Conservation (phyloP, 2,797 vertebrate genomes). For the Sebastes itinus region DNA sequence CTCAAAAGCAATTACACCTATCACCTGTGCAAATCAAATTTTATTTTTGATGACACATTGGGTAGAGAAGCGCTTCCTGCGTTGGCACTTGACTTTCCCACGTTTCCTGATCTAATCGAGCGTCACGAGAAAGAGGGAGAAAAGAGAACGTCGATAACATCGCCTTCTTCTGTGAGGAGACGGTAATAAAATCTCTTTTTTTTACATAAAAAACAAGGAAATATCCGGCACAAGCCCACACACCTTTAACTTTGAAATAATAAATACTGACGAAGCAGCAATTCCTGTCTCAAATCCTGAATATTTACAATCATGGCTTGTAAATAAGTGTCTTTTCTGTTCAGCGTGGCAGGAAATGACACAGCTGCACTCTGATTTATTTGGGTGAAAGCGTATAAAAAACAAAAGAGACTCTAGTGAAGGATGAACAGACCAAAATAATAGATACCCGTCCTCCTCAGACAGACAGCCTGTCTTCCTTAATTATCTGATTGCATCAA, state of each 20-base stretch:
- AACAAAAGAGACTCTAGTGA: not conserved
- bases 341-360: not conserved
- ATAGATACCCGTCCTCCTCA: not conserved
- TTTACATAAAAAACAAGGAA: not conserved
- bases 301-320: not conserved
- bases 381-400: not conserved
- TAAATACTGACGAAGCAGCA: not conserved
- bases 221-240: not conserved
- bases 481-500: conserved; percentile 27
- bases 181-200: conserved; percentile 27
- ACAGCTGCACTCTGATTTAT: not conserved
- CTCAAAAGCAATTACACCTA: conserved; percentile 73
- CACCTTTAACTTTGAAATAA: not conserved
- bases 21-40: conserved; percentile 62
- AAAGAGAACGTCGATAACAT: conserved; percentile 46
- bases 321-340: not conserved
- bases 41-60: conserved; percentile 65
- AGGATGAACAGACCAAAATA: conserved; percentile 3
- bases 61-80: conserved; percentile 52
- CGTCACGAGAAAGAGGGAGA: conserved; percentile 17
- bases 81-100: conserved; percentile 62
- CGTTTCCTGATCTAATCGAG: conserved; percentile 64
- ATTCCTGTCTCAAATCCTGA: not conserved
- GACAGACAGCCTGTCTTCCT: not conserved
- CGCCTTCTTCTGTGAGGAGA: conserved; percentile 7